Evolutionary conservation across 2,797 vertebrate species (phyloP).

Genomic region (Phrynocephalus vlangalii): DNA sequence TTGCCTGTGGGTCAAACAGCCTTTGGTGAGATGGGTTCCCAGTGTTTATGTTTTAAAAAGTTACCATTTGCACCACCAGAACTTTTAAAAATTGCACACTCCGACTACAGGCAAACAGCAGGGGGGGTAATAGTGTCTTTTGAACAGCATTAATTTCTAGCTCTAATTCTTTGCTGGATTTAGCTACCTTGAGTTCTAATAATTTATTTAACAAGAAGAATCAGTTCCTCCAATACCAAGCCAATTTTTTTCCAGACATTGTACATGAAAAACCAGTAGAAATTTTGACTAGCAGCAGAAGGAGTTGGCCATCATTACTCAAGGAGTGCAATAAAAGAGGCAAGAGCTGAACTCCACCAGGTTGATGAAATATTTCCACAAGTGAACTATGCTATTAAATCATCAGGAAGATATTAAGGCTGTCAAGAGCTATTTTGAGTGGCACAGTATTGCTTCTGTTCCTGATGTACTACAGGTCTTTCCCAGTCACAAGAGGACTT

Average conservation of each 20-base stretch:
- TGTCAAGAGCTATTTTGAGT: conserved; percentile 22
- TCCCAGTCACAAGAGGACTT: conserved; percentile 15
- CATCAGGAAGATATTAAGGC: conserved; percentile 30
- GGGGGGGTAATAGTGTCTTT: not conserved
- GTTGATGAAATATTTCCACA: conserved; percentile 25
- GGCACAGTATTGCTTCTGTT: not conserved
- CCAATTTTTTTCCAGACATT: not conserved
- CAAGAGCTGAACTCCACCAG: conserved; percentile 25
- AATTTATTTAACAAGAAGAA: not conserved
- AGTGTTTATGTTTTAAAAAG: not conserved
- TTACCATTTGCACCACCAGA: not conserved
- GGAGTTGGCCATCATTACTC: conserved; percentile 24
- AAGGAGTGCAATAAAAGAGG: conserved; percentile 17
- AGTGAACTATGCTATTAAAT: conserved; percentile 21
- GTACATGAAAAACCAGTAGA: conserved; percentile 20
- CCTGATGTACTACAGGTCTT: not conserved
- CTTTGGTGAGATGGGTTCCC: no score
- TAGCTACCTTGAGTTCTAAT: not conserved
- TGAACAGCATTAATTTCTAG: not conserved
- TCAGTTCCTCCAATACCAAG: conserved; percentile 4
- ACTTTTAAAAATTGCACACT: not conserved
- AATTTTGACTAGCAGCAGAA: conserved; percentile 4
- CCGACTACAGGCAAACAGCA: not conserved
- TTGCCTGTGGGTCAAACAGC: no score
- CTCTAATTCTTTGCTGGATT: not conserved